These are phyloP conservation scores for Apeira syringaria DNA, from an alignment of 2,888 invertebrate species.

Conservation along the genomic window DNA sequence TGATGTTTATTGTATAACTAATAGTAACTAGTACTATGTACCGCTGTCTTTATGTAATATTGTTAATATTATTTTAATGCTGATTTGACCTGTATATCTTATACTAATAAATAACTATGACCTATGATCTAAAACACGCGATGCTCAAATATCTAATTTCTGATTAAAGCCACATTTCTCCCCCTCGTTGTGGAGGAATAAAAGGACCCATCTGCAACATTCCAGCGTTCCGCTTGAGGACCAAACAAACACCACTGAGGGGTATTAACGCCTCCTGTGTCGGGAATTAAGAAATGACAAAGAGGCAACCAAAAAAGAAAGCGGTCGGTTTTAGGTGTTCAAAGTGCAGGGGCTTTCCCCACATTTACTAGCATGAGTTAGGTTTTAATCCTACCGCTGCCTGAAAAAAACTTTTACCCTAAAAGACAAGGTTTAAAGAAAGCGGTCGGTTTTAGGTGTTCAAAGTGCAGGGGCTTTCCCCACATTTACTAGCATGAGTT, in stretches of 20 bases:
- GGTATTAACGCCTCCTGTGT: constrained; percentile 50
- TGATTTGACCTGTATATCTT: no score
- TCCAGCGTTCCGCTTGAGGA: constrained; percentile 12
- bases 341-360: background rate
- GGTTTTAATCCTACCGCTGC: no score
- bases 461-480: background rate
- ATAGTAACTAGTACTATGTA: no score
- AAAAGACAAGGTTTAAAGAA: no score
- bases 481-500: no score
- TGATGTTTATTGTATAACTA: no score
- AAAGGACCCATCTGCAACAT: constrained; percentile 21
- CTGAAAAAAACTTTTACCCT: no score
- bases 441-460: constrained; percentile 4
- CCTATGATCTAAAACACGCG: no score
- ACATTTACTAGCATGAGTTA: no score
- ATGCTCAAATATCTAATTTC: background rate
- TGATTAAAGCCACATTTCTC: constrained; percentile 3
- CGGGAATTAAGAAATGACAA: constrained; percentile 61
- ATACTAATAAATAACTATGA: no score
- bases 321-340: constrained; percentile 4
- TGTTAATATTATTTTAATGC: no score
- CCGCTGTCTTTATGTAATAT: no score
- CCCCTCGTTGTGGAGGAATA: constrained; percentile 1
- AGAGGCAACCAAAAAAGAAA: constrained; percentile 14
- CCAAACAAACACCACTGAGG: constrained; percentile 28